Conservation (phyloP, 2,113 vertebrate species). For the Microcebus tavaratra region DNA sequence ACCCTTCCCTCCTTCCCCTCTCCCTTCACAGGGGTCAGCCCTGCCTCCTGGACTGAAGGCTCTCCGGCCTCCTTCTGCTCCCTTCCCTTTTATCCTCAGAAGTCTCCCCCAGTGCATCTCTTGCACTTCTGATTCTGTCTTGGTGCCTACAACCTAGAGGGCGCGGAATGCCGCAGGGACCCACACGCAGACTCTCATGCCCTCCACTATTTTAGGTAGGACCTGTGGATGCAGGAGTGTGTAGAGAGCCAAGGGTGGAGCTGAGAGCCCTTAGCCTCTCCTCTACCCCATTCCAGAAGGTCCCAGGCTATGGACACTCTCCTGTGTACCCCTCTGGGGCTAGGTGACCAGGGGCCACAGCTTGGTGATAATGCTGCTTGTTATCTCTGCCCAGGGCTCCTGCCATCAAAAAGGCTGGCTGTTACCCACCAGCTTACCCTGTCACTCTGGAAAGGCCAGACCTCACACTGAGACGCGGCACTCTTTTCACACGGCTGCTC, state of each 20-base stretch:
- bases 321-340: neutral
- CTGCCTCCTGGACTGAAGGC: neutral
- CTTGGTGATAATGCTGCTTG: neutral
- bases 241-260: neutral
- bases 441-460: constrained; percentile 36
- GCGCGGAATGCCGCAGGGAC: neutral
- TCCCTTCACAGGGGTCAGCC: neutral
- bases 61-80: neutral
- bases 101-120: neutral
- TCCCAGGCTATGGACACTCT: neutral
- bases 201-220: neutral
- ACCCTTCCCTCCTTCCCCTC: neutral
- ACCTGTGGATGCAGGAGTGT: neutral
- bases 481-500: neutral
- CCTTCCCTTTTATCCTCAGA: neutral
- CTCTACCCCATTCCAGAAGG: neutral
- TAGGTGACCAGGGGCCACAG: neutral
- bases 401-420: neutral
- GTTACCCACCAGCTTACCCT: neutral
- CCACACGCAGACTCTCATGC: neutral
- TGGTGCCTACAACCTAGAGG: neutral
- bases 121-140: neutral
- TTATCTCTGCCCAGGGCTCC: neutral
- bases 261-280: neutral
- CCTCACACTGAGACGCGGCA: neutral